phyloP scores from a whole-genome alignment of 2,888 invertebrate genomes.

The Bombyx huttoni region DNA sequence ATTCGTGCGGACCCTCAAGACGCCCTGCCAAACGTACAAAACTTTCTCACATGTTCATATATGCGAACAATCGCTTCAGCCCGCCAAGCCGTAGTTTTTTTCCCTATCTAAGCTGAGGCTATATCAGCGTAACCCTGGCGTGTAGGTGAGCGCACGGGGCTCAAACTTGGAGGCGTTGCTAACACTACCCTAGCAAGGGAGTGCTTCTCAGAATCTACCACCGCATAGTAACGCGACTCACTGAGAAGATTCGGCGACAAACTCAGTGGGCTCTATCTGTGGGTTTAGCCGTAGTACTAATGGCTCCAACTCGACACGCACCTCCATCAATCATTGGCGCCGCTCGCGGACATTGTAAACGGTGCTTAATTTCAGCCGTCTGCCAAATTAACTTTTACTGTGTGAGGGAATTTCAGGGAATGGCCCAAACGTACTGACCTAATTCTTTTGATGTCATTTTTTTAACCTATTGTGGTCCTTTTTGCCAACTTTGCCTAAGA shows the following conservation, averaged over 20 bases:
- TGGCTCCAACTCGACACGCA: slow-evolving; percentile 19
- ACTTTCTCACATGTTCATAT: too few species aligned
- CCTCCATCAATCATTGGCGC: slow-evolving; percentile 52
- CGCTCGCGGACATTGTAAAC: slow-evolving; percentile 43
- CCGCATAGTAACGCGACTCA: too few species aligned
- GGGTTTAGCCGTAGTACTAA: slow-evolving; percentile 11
- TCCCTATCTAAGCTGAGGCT: too few species aligned
- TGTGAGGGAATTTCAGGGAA: slow-evolving; percentile 7
- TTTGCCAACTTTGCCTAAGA: not conserved
- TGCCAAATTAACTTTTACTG: slow-evolving; percentile 34
- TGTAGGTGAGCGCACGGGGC: too few species aligned
- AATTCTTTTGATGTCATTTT: slow-evolving; percentile 5
- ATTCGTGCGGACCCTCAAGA: too few species aligned
- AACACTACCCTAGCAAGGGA: too few species aligned
- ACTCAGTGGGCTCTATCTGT: too few species aligned
- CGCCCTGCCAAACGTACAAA: too few species aligned
- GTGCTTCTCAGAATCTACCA: too few species aligned
- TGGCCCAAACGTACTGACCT: slow-evolving; percentile 5
- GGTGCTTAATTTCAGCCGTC: slow-evolving; percentile 41
- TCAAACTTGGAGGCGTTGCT: too few species aligned
- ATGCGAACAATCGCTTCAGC: not conserved
- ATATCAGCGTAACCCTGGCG: too few species aligned
- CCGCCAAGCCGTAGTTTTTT: slow-evolving; percentile 1
- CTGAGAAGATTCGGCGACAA: too few species aligned
- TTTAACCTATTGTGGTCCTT: not conserved